phyloP scores from a whole-genome alignment of 1,140 invertebrate genomes.

The Medauroidea extradentata region DNA sequence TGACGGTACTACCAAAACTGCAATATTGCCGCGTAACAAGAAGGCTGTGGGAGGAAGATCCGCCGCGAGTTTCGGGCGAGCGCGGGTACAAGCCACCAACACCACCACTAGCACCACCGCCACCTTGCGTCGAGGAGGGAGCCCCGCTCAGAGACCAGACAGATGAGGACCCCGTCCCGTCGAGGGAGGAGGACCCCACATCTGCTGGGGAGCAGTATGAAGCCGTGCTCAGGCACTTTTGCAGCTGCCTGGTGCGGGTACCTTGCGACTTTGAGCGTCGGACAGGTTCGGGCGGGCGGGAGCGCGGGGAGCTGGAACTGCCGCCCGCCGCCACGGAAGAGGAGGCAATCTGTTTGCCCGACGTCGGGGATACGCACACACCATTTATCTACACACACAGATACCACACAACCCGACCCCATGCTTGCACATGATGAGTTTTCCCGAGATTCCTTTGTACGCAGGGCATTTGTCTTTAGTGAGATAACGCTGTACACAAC shows the following conservation, averaged over 20 bases:
- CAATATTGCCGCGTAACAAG: constrained; percentile 81
- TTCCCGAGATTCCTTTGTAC: too few relatives aligned
- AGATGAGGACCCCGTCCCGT: too few relatives aligned
- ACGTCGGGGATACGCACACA: constrained; percentile 62
- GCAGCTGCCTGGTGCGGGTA: constrained; percentile 85
- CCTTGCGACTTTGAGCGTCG: constrained; percentile 80
- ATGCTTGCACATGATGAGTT: too few relatives aligned
- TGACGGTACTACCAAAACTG: constrained; percentile 84
- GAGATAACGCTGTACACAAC: too few relatives aligned
- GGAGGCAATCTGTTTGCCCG: constrained; percentile 35
- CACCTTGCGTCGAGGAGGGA: too few relatives aligned
- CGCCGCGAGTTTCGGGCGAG: constrained; percentile 26
- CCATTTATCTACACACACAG: constrained; percentile 65
- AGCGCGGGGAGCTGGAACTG: constrained; percentile 27
- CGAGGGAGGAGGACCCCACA: constrained; percentile 21
- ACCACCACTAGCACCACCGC: constrained; percentile 21
- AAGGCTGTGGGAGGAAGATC: constrained; percentile 51
- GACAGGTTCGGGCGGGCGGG: constrained; percentile 44
- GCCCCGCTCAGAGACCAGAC: too few relatives aligned
- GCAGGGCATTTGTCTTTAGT: too few relatives aligned
- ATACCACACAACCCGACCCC: too few relatives aligned
- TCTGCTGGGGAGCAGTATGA: too few relatives aligned
- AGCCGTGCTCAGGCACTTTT: constrained; percentile 79
- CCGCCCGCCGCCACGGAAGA: constrained; percentile 25
- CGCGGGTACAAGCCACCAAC: constrained; percentile 22